Percentiles rank a stretch among this genome's conserved stretches.
phyloP scores from a whole-genome alignment of 2,113 vertebrate genomes.

The Xenus cinereus region DNA sequence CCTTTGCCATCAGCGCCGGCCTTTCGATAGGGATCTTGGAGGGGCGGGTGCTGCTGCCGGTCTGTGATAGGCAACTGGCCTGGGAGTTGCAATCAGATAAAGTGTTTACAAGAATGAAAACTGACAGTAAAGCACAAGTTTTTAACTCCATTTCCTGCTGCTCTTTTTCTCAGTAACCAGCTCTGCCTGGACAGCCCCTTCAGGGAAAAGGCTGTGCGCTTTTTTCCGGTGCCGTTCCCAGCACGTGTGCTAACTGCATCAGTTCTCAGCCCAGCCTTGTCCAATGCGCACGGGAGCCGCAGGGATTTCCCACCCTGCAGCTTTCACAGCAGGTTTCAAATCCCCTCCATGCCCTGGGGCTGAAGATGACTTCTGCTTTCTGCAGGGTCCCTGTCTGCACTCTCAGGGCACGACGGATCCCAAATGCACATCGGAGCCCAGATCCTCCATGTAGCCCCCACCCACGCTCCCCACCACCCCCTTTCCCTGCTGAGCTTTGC shows the following conservation, averaged over 20 bases:
- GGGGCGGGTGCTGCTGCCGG: background rate
- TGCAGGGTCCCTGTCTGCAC: background rate
- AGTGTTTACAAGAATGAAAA: background rate
- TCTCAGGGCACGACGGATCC: accelerated
- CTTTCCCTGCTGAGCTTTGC: background rate
- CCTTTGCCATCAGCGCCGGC: background rate
- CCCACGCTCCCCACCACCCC: background rate
- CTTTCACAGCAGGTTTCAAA: background rate
- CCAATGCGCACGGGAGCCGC: accelerated
- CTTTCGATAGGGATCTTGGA: background rate
- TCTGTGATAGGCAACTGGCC: background rate
- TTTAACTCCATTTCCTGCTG: background rate
- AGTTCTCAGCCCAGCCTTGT: background rate
- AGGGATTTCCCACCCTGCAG: background rate
- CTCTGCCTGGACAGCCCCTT: background rate
- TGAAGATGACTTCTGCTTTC: background rate
- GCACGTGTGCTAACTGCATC: accelerated
- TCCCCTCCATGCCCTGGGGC: background rate
- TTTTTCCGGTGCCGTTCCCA: accelerated
- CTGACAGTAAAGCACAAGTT: background rate
- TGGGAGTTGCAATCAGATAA: background rate
- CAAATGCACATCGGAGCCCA: background rate
- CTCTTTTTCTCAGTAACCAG: background rate
- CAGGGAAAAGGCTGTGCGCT: accelerated
- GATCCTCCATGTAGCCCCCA: accelerated